Evolutionary conservation across 2,888 invertebrate genomes (phyloP).

Genomic region (Allacma fusca): DNA sequence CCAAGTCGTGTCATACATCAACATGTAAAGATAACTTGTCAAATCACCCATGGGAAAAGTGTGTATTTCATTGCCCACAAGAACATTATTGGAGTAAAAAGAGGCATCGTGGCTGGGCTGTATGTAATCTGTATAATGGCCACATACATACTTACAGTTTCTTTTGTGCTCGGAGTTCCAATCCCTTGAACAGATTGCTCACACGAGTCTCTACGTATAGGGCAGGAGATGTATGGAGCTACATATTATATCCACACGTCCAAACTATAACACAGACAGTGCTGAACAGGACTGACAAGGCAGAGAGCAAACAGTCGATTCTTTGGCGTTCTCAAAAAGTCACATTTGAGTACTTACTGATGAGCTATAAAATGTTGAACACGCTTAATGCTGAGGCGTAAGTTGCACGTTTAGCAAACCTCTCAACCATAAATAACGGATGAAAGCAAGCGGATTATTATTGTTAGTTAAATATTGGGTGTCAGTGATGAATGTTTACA

Average conservation of each 20-base stretch:
- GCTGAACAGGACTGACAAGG: too few relatives aligned
- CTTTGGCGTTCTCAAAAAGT: background rate
- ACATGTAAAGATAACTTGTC: conserved; percentile 57
- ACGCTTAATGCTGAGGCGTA: conserved; percentile 8
- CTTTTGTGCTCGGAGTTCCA: too few relatives aligned
- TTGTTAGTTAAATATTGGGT: background rate
- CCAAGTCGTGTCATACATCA: conserved; percentile 51
- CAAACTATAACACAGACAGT: too few relatives aligned
- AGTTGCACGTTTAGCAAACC: conserved; percentile 17
- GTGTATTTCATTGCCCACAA: conserved; percentile 43
- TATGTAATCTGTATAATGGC: background rate
- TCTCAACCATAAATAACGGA: conserved; percentile 29
- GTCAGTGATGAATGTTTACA: background rate
- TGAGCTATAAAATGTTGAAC: conserved; percentile 27
- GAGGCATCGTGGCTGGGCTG: conserved; percentile 4
- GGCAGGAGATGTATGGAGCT: too few relatives aligned
- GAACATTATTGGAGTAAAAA: conserved; percentile 38
- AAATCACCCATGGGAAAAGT: conserved; percentile 57
- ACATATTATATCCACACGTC: too few relatives aligned
- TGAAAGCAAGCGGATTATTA: conserved; percentile 18
- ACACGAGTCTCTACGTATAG: too few relatives aligned
- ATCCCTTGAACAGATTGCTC: too few relatives aligned
- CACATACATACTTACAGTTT: background rate
- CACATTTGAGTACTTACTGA: background rate
- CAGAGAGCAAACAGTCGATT: background rate